Percentiles rank a stretch among this genome's conserved stretches.
These are phyloP conservation scores for Gadus macrocephalus DNA, from an alignment of 2,113 vertebrate species.

Conservation along the genomic window DNA sequence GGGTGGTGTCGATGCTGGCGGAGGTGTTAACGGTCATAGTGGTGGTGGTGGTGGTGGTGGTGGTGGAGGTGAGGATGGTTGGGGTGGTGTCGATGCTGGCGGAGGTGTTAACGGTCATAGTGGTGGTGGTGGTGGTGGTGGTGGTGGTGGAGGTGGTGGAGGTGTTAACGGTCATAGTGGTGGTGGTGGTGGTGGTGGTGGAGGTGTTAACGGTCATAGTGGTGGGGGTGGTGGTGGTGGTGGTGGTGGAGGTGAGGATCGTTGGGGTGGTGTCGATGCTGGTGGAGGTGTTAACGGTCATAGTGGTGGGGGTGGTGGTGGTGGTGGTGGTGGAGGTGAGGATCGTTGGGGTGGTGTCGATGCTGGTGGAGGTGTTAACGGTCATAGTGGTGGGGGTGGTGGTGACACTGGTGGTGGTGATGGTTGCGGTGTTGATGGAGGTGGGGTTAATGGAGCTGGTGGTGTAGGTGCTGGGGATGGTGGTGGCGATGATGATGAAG, in stretches of 20 bases:
- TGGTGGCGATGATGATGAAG: neutral
- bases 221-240: slow-evolving; percentile 24
- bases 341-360: neutral
- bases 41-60: neutral
- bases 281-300: neutral
- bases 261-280: neutral
- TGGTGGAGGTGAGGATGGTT: neutral
- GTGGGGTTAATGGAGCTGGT: slow-evolving; percentile 76
- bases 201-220: slow-evolving; percentile 71
- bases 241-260: slow-evolving; percentile 77
- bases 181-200: slow-evolving; percentile 11
- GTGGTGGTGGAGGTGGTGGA: neutral
- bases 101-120: slow-evolving; percentile 76
- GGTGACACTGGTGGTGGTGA: neutral
- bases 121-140: neutral
- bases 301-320: neutral
- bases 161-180: neutral
- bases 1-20: neutral
- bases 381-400: neutral
- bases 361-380: neutral
- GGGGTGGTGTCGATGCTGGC: slow-evolving; percentile 66
- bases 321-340: too few relatives aligned
- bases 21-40: neutral
- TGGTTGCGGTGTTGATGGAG: slow-evolving; percentile 67
- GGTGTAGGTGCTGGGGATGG: neutral